Base-by-base conservation (phyloP, 1,140 invertebrate species). In the Ceratina calcarata region DNA sequence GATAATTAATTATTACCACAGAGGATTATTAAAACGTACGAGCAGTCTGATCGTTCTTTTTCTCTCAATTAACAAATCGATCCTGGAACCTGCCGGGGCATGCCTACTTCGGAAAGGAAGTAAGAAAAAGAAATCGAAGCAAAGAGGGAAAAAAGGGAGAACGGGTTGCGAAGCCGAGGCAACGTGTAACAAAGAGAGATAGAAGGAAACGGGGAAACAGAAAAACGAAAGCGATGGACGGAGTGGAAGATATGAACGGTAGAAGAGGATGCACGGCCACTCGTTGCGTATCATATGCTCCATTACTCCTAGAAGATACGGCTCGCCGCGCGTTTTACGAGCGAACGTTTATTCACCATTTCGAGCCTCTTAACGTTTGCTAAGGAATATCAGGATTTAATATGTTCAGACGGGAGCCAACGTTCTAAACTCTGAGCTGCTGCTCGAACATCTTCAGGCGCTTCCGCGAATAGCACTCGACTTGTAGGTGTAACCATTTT, bases 341-440 rank as follows among this genome's bases (percentile, higher is more conserved):
- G 85, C 80, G 74, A 90, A 89, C 90, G 89, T 91, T 91, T 91
- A 91, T 91, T 90, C 89, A 88, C 85, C 89, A 88, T 91, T 89
- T 91, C 86, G 87, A 82, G 87, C 84, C 87, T 88, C 81, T 88
- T 82, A 88, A 88, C 82, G 83, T 87, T 79, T 64, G 84, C 84
- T 81, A 73, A 70, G 78, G 82, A 86, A 83, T 86, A 89, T 89
- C 75, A 72, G 80, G 67, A 81, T 80, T 89, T 89, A 88, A 89
- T 87, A 86, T 81, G 84, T 84, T 76, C 71, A 72, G 86, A 89
- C 79, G 81, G 71, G 85, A 84, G 55, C 18, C 24, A 13, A 22
- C 22, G 16, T 13, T 55, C 15, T 4, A 6, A 18, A 20, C 18
- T 20, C 18, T 57, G 27, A 70, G 18, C 24, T 37, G 16, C 37